Base-by-base conservation (phyloP, 1,140 invertebrate genomes). In the Lanistes nyassanus region DNA sequence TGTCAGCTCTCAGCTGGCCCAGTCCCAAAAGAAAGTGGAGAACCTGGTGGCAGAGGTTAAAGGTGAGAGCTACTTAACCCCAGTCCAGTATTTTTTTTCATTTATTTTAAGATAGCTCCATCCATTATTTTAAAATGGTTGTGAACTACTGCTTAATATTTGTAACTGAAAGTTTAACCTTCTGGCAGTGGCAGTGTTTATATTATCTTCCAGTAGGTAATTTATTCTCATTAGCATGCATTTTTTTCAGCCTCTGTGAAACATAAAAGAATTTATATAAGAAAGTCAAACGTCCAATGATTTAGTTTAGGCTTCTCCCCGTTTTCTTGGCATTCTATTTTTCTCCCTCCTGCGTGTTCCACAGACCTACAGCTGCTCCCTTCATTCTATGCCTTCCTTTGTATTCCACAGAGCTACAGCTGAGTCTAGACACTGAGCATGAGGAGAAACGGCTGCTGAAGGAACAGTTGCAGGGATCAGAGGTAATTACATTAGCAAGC, bases 381-480 rank as follows among this genome's bases (percentile, higher is more conserved):
- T 53, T n/a, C 16, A 37, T 42, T 11, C 21, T 67, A 6, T 56
- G 7, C 26, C 34, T 39, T 75, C 19, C 60, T 75, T 69, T 53
- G n/a, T n/a, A n/a, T 76, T 69, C 84, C 82, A 62, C 75, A 86
- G 88, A 84, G 56, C 71, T 88, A 29, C 82, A 82, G 69, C 75
- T 89, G 60, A 82, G 79, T 68, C 67, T 88, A 16, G 86, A 88
- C 37, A 89, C 86, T 62, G 86, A 88, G 79, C 29, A 77, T 55
- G 89, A 89, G 81, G 89, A 90, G 77, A 90, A 90, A 13, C 83
- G 79, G 69, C 79, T 90, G 6, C 60, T 90, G 13, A 85, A 86
- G 76, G 79, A 84, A 29, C 82, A 88, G 60, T 70, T 89, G 5
- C 64, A 74, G 36, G 75, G 76, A 19, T 13, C 78, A 37, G 81